phyloP scores from a whole-genome alignment of 2,888 invertebrate genomes.

The Lacanobia oleracea region DNA sequence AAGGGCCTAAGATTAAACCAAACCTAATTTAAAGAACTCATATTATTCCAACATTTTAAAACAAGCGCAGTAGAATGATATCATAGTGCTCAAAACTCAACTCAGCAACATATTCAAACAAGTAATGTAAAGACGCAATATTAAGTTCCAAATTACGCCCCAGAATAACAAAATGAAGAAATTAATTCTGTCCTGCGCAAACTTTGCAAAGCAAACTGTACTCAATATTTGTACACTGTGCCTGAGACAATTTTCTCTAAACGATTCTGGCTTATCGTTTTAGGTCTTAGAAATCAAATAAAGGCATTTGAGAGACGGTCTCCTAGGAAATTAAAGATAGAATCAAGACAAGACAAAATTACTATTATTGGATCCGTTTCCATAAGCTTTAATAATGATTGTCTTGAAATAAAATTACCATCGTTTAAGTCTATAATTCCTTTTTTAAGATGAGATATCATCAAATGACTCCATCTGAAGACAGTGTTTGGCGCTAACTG shows the following conservation, averaged over 20 bases:
- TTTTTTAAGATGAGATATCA: no score
- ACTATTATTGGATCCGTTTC: background rate
- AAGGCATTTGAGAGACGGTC: slow-evolving; percentile 1
- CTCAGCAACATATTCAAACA: slow-evolving; percentile 40
- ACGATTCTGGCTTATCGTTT: slow-evolving; percentile 48
- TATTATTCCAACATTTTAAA: slow-evolving; percentile 36
- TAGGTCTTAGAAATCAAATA: slow-evolving; percentile 41
- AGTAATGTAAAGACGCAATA: slow-evolving; percentile 49
- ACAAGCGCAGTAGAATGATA: slow-evolving; percentile 10
- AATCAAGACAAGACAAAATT: slow-evolving; percentile 12
- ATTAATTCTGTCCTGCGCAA: slow-evolving; percentile 66
- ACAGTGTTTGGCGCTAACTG: no score
- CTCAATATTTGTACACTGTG: slow-evolving; percentile 44
- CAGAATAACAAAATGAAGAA: slow-evolving; percentile 60
- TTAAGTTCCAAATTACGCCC: slow-evolving; percentile 54
- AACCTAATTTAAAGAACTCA: background rate
- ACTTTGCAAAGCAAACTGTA: slow-evolving; percentile 54
- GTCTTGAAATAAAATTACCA: background rate
- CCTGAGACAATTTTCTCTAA: slow-evolving; percentile 43
- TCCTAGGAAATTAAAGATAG: slow-evolving; percentile 30
- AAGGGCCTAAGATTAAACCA: background rate
- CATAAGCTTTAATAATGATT: slow-evolving; percentile 4
- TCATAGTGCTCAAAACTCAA: slow-evolving; percentile 4
- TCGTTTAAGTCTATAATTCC: background rate
- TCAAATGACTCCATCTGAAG: no score